phyloP scores from a whole-genome alignment of 2,888 invertebrate species.

The Bombylius discolor region DNA sequence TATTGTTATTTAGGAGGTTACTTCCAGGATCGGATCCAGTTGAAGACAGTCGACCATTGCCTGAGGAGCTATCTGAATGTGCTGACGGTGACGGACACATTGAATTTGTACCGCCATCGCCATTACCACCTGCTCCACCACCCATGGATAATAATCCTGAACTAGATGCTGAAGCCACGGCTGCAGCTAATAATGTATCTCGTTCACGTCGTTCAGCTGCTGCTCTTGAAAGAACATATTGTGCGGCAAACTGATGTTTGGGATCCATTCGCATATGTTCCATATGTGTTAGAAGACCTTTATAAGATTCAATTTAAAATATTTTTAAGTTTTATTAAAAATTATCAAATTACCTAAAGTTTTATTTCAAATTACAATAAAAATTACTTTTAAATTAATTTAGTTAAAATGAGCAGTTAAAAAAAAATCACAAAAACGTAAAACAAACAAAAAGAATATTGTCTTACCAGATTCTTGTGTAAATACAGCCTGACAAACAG shows the following conservation, averaged over 20 bases:
- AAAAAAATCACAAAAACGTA: background rate
- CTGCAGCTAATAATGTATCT: conserved; percentile 58
- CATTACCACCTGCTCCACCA: conserved; percentile 30
- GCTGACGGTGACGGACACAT: conserved; percentile 73
- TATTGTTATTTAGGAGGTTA: conserved; percentile 51
- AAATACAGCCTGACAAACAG: conserved; percentile 88
- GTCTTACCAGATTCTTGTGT: conserved; percentile 80
- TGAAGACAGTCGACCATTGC: conserved; percentile 65
- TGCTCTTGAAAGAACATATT: conserved; percentile 80
- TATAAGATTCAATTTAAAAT: conserved; percentile 14
- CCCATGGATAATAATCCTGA: conserved; percentile 45
- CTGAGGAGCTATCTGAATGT: conserved; percentile 75
- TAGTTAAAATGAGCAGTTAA: no score
- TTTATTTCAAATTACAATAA: background rate
- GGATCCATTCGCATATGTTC: conserved; percentile 96
- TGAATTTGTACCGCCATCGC: conserved; percentile 41
- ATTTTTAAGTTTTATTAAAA: background rate
- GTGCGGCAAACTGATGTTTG: conserved; percentile 90
- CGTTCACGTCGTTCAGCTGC: conserved; percentile 82
- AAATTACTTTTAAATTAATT: background rate
- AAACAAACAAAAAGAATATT: background rate
- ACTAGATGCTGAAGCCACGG: conserved; percentile 48
- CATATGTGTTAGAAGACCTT: conserved; percentile 86
- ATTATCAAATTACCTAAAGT: background rate
- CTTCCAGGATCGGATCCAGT: conserved; percentile 59